Evolutionary conservation across 2,113 vertebrate genomes (phyloP), one percentile per base, ranked within the genome.

Genomic region (Cheirogaleus medius): DNA sequence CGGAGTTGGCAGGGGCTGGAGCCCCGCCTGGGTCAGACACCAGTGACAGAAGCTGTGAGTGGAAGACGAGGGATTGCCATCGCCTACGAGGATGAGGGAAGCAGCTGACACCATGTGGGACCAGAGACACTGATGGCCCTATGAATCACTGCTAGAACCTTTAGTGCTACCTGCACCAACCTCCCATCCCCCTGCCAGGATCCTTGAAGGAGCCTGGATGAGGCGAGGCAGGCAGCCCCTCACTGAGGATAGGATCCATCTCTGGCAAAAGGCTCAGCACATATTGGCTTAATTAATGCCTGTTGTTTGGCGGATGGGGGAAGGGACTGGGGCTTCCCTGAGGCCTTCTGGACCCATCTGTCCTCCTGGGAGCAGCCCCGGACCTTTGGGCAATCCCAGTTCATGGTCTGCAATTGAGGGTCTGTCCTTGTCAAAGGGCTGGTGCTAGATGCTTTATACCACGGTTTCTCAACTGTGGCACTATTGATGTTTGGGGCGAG

Each of bases 1-100:
- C 99, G 99, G 47, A 99, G 99, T 98, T 99, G 99, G 99, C 98
- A 95, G 44, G 99, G 99, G 18, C 98, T 99, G 96, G 99, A 99
- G 95, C 99, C 98, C 97, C 98, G 98, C 94, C 94, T 99, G 98
- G 99, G 99, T 4, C 98, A 99, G 98, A 99, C 99, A 0, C 98
- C 99, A 0, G 95, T 99, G 47, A 98, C 98, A 60, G 99, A 99
- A 96, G 99, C 99, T 1, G 98, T 99, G 82, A 97, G 98, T 56
- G 99, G 99, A 87, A 99, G 99, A 89, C 99, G 98, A 94, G 99
- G 99, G 54, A 99, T 99, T 76, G 99, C 99, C 60, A 99, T 99
- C 11, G 99, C 99, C 89, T 99, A 99, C 0, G 99, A 99, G 90
- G 99, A 99, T 0, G 99, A 99, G 87, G 98, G 95, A 6, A 87